A percentile compares a stretch with the other conserved stretches of the same genome.
These are phyloP conservation scores for Machimus rusticus DNA, from an alignment of 2,888 invertebrate genomes.

Conservation along the genomic window DNA sequence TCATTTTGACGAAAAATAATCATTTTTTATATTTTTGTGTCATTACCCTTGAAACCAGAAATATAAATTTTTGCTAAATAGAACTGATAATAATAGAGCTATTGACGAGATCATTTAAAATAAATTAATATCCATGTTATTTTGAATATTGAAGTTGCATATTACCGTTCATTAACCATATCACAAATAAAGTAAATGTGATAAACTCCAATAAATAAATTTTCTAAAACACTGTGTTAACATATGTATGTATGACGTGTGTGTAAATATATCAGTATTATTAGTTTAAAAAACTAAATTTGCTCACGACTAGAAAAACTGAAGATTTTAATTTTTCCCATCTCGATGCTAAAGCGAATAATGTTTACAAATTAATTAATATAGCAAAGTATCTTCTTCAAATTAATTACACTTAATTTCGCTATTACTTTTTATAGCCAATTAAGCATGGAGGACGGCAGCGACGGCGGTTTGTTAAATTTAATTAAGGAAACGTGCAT, in stretches of 20 bases:
- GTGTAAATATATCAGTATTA: not conserved
- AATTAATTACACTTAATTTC: not conserved
- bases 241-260: too few relatives aligned
- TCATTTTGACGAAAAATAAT: not conserved
- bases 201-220: not conserved
- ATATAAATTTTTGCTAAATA: not conserved
- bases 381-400: not conserved
- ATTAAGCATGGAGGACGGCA: not conserved
- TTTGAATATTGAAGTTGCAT: too few relatives aligned
- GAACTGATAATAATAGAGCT: not conserved
- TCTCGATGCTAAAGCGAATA: not conserved
- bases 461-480: not conserved
- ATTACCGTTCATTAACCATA: too few relatives aligned
- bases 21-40: not conserved
- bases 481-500: not conserved
- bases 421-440: not conserved
- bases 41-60: not conserved
- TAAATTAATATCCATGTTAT: too few relatives aligned
- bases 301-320: not conserved
- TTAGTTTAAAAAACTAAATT: not conserved
- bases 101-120: too few relatives aligned
- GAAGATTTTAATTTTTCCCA: not conserved
- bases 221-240: too few relatives aligned
- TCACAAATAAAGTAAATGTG: too few relatives aligned
- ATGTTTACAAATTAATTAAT: not conserved